Percentiles rank a stretch among this genome's conserved stretches.
Conservation (phyloP, 92 coral and sea anemone species). For the Desmophyllum pertusum region DNA sequence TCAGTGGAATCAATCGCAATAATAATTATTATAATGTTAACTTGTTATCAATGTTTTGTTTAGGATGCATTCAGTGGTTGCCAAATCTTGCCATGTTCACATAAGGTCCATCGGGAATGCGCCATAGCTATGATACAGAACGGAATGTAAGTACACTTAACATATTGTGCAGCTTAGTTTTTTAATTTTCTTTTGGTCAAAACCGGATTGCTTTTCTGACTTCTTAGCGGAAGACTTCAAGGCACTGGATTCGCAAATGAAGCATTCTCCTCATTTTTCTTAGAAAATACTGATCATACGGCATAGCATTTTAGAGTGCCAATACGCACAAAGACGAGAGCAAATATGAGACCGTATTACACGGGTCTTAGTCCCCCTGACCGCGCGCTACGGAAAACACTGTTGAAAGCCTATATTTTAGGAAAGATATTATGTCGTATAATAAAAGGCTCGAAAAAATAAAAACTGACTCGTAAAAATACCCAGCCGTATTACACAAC, state of each 20-base stretch:
- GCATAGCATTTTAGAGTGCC: too few relatives aligned
- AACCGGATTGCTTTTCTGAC: background rate
- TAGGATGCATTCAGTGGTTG: conserved; percentile 85
- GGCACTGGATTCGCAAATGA: background rate
- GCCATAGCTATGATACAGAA: conserved; percentile 47
- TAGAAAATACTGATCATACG: background rate
- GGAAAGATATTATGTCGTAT: too few relatives aligned
- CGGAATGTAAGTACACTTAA: background rate
- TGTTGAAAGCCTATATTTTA: too few relatives aligned
- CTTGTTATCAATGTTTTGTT: background rate
- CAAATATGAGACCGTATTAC: too few relatives aligned
- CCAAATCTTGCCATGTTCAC: conserved; percentile 73
- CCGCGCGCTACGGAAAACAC: too few relatives aligned
- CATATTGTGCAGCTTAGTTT: background rate
- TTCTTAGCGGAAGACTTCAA: background rate
- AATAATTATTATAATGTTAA: too few relatives aligned
- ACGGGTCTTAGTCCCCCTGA: too few relatives aligned
- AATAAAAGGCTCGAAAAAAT: too few relatives aligned
- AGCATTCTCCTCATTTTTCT: background rate
- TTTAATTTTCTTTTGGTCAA: background rate
- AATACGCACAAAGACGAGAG: too few relatives aligned
- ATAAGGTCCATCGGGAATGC: conserved; percentile 75
- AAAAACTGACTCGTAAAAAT: too few relatives aligned
- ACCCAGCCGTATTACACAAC: too few relatives aligned
- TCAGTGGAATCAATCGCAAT: too few relatives aligned